A percentile compares a stretch with the other conserved stretches of the same genome.
Conservation (phyloP, 2,113 vertebrate species). For the Eurypyga helias region DNA sequence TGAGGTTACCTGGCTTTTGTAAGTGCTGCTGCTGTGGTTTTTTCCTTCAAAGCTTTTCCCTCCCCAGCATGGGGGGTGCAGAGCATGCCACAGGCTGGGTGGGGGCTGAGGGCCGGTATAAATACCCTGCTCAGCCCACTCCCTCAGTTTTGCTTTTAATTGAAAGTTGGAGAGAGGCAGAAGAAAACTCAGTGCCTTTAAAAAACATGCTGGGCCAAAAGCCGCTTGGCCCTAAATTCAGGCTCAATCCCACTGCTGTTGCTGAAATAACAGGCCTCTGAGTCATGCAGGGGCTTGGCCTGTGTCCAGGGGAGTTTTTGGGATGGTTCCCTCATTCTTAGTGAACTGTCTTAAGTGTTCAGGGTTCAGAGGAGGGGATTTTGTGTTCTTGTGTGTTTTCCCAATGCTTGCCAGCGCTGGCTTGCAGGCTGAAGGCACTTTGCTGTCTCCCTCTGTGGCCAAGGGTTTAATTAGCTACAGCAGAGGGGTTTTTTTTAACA, state of each 20-base stretch:
- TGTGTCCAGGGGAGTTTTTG: neutral
- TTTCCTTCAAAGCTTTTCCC: neutral
- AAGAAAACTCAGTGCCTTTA: neutral
- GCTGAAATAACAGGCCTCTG: neutral
- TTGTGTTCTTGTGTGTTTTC: neutral
- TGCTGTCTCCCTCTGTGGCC: neutral
- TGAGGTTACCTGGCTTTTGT: neutral
- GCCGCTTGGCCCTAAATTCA: neutral
- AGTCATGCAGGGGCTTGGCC: neutral
- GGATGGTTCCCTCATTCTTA: neutral
- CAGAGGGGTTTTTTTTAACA: neutral
- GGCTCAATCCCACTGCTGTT: neutral
- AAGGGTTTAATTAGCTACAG: neutral
- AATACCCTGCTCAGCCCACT: neutral
- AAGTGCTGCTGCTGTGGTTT: neutral
- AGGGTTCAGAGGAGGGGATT: neutral
- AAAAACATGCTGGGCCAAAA: neutral
- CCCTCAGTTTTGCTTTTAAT: neutral
- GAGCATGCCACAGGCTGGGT: neutral
- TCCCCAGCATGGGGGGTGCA: neutral
- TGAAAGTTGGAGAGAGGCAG: neutral
- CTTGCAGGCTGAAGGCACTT: neutral
- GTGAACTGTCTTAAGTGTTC: neutral
- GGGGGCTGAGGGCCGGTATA: accelerated
- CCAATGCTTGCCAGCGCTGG: neutral